These are phyloP conservation scores for Chaetogeoica ovagalla DNA, from an alignment of 2,888 invertebrate species.

Conservation along the genomic window DNA sequence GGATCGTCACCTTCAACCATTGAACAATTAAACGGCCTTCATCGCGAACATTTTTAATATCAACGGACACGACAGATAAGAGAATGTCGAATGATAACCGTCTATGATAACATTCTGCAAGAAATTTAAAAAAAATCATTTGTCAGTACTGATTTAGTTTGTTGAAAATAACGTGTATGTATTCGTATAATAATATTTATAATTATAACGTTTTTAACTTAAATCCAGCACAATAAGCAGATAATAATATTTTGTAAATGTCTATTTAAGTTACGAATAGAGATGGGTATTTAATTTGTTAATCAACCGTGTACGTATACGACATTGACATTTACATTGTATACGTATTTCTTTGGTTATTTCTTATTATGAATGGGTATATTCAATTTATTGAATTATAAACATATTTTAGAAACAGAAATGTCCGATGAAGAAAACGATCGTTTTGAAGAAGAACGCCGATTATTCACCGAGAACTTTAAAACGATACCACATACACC, in stretches of 20 bases:
- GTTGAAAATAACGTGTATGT: too few species aligned
- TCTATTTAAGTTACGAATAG: too few species aligned
- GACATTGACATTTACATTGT: neutral
- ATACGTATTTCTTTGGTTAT: neutral
- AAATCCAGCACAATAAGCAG: neutral
- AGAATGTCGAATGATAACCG: neutral
- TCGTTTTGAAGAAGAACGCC: constrained; percentile 36
- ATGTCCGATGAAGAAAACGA: constrained; percentile 49
- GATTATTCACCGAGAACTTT: constrained; percentile 1
- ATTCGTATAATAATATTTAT: too few species aligned
- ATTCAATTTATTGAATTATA: neutral
- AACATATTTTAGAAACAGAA: neutral
- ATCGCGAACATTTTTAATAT: neutral
- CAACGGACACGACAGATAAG: neutral
- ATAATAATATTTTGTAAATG: too few species aligned
- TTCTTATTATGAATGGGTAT: too few species aligned
- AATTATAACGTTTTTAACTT: neutral
- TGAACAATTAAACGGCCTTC: neutral
- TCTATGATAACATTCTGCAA: neutral
- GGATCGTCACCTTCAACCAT: neutral
- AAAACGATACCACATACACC: constrained; percentile 14
- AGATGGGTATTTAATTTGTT: too few species aligned
- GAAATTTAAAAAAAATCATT: neutral
- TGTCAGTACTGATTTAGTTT: neutral
- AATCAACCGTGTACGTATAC: neutral